Conservation (phyloP, 2,888 invertebrate genomes). For the Cabera pusaria region DNA sequence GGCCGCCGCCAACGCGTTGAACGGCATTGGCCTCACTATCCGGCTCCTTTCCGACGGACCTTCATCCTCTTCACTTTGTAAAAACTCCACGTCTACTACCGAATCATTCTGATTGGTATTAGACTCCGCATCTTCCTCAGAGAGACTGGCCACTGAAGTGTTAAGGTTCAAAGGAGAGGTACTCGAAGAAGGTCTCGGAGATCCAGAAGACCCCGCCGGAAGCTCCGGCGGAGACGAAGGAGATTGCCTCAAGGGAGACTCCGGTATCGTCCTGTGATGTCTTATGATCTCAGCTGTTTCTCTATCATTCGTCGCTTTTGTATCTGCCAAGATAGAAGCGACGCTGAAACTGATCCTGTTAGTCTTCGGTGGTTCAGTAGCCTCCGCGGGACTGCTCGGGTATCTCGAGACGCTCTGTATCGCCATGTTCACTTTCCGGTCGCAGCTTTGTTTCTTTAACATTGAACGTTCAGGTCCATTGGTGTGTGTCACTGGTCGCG, state of each 20-base stretch:
- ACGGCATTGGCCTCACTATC: slow-evolving; percentile 88
- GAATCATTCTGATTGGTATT: slow-evolving; percentile 87
- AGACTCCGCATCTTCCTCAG: slow-evolving; percentile 87
- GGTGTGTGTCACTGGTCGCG: slow-evolving; percentile 71
- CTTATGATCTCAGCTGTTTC: slow-evolving; percentile 75
- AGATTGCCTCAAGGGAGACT: slow-evolving; percentile 73
- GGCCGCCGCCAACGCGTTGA: slow-evolving; percentile 87
- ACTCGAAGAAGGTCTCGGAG: slow-evolving; percentile 67
- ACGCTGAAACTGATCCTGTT: slow-evolving; percentile 93
- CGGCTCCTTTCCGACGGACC: slow-evolving; percentile 64
- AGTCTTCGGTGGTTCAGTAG: slow-evolving; percentile 84
- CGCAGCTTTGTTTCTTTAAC: slow-evolving; percentile 84
- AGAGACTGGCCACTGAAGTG: slow-evolving; percentile 75
- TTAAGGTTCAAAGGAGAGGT: slow-evolving; percentile 76
- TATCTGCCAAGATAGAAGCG: slow-evolving; percentile 93
- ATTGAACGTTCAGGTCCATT: slow-evolving; percentile 84
- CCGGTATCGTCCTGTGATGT: slow-evolving; percentile 78
- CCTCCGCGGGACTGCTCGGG: slow-evolving; percentile 86
- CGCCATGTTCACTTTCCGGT: slow-evolving; percentile 86
- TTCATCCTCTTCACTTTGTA: slow-evolving; percentile 76
- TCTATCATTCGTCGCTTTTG: slow-evolving; percentile 84
- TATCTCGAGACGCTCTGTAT: slow-evolving; percentile 87
- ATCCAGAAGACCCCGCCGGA: slow-evolving; percentile 67
- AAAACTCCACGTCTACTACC: slow-evolving; percentile 88
- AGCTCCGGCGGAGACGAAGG: slow-evolving; percentile 74